phyloP scores from a whole-genome alignment of 2,888 invertebrate genomes.

The Invenusta paracnida region DNA sequence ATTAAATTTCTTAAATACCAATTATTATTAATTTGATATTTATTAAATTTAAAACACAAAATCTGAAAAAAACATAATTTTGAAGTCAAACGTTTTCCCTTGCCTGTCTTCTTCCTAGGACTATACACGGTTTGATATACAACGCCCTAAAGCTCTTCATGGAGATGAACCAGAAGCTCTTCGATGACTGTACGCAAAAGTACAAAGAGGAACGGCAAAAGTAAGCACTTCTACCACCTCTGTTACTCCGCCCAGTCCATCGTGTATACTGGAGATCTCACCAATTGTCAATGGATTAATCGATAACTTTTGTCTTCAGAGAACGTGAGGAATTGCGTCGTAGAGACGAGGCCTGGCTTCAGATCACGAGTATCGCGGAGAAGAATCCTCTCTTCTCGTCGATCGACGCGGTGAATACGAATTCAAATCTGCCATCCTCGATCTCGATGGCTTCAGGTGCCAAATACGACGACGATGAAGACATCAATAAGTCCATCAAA shows the following conservation, averaged over 20 bases:
- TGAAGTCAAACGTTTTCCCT: too few species aligned
- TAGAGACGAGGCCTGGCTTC: constrained; percentile 40
- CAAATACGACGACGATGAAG: constrained; percentile 35
- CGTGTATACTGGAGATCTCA: neutral
- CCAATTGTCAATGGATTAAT: constrained; percentile 2
- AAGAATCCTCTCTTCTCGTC: constrained; percentile 41
- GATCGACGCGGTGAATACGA: neutral
- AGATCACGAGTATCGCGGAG: constrained; percentile 25
- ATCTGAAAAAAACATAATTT: too few species aligned
- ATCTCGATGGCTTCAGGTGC: neutral
- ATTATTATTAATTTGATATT: too few species aligned
- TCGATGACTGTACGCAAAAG: constrained; percentile 70
- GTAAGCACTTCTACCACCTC: neutral
- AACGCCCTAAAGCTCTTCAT: constrained; percentile 99
- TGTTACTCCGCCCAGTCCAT: too few species aligned
- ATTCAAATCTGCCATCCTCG: neutral
- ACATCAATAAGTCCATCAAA: constrained; percentile 31
- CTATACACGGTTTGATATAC: constrained; percentile 96
- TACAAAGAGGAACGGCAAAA: constrained; percentile 38
- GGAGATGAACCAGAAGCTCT: constrained; percentile 99
- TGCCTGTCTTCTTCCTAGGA: too few species aligned
- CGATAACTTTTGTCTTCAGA: constrained; percentile 36
- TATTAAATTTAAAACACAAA: too few species aligned
- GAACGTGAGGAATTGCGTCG: constrained; percentile 37
- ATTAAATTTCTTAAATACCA: too few species aligned